Evolutionary conservation across 2,888 invertebrate genomes (phyloP).

Genomic region (Drosophila maculinotata): DNA sequence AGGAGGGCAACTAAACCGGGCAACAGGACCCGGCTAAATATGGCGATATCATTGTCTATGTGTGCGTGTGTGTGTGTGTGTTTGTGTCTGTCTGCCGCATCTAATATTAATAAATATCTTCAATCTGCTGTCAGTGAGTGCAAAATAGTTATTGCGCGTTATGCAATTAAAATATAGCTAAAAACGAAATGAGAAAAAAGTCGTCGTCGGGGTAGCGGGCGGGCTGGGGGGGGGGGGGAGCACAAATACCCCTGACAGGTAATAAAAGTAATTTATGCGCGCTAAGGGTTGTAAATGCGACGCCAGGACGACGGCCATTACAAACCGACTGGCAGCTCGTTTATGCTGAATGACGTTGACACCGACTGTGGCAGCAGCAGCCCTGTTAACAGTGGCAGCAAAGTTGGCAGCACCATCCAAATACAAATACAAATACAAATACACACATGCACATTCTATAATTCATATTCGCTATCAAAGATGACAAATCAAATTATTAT

Average conservation of each 20-base stretch:
- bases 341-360: slow-evolving; percentile 80
- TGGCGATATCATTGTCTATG: slow-evolving; percentile 27
- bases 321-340: slow-evolving; percentile 64
- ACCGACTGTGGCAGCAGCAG: slow-evolving; percentile 50
- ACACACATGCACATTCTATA: slow-evolving; percentile 72
- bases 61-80: slow-evolving; percentile 17
- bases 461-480: slow-evolving; percentile 83
- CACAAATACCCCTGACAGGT: slow-evolving; percentile 83
- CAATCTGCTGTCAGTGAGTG: slow-evolving; percentile 79
- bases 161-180: slow-evolving; percentile 84
- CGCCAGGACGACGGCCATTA: slow-evolving; percentile 48
- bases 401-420: slow-evolving; percentile 11
- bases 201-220: not conserved
- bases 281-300: slow-evolving; percentile 82
- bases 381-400: slow-evolving; percentile 8
- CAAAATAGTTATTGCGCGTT: slow-evolving; percentile 82
- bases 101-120: slow-evolving; percentile 83
- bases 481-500: slow-evolving; percentile 84
- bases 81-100: slow-evolving; percentile 67
- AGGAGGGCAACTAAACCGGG: slow-evolving; percentile 21
- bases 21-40: slow-evolving; percentile 23
- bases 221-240: slow-evolving; percentile 26
- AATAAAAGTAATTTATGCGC: slow-evolving; percentile 84
- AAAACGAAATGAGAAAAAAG: slow-evolving; percentile 71
- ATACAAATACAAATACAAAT: too few species aligned